Base-by-base conservation (phyloP, 2,888 invertebrate species). In the Latrodectus elegans region DNA sequence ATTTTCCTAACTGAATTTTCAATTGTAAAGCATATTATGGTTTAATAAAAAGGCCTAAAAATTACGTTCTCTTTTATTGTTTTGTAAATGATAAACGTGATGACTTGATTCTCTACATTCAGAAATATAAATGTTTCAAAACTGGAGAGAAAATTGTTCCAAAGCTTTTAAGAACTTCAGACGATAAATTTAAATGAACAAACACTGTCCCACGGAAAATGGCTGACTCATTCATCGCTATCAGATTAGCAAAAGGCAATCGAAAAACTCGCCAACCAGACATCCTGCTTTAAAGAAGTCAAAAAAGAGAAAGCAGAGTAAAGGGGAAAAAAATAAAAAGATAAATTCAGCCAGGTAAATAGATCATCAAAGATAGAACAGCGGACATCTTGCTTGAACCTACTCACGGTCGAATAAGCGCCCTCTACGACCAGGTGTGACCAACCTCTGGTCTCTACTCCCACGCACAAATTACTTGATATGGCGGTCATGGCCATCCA, bases 401-500 rank as follows among this genome's bases (percentile, higher is more conserved):
- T 55, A 74, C 74, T 55, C 74, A 55, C 15, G 55, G 53, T 22
- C 26, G 38, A 38, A 51, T 64, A 51, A 76, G 76, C 76, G 76
- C 76, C 76, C 75, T 65, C 51, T 60, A 60, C 49, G 49, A 49
- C 17, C 65, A 77, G 77, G 68, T 77, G 77, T 68, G 77, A 77
- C 77, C 77, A 51, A 17, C 77, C 77, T 65, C 17, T 76, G 64
- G 51, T 64, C 15, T 60, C 60, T 60, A n/a, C 60, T 49, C 76
- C 64, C 76, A 60, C 76, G 64, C 76, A 64, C 65, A 51, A 76
- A 76, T 65, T 76, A 64, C 64, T 64, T 49, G n/a, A 65, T 51
- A n/a, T 49, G n/a, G n/a, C 71, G 75, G 75, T 77, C 77, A 77
- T 26, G 77, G 77, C 68, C 77, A 68, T 67, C 67, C 77, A 60